Percentiles rank a stretch among this genome's conserved stretches.
Evolutionary conservation across 2,113 vertebrate species (phyloP).

Genomic region (Paraplagusia blochii): DNA sequence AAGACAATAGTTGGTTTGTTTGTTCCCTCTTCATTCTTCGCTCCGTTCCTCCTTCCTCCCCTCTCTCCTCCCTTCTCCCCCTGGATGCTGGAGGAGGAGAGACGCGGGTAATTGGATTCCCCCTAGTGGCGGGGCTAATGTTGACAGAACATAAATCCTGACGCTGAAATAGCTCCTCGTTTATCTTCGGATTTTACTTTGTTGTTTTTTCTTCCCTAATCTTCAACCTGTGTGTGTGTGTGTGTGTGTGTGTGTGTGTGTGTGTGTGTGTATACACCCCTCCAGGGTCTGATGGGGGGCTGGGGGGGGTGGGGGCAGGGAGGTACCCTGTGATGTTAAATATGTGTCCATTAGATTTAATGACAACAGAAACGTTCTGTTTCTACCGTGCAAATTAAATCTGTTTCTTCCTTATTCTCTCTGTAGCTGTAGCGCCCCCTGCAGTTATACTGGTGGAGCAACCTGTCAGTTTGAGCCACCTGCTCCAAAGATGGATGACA

Average conservation of each 20-base stretch:
- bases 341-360: constrained; percentile 38
- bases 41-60: constrained; percentile 47
- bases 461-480: constrained; percentile 7
- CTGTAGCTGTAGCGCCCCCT: constrained; percentile 28
- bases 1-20: no score
- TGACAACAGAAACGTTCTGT: constrained; percentile 44
- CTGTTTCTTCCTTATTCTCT: constrained; percentile 35
- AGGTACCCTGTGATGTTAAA: no score
- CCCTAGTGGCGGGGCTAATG: constrained; percentile 79
- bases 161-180: constrained; percentile 76
- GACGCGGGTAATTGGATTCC: constrained; percentile 76
- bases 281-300: constrained; percentile 60
- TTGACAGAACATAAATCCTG: constrained; percentile 83
- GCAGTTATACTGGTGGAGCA: constrained; percentile 13
- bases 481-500: not conserved
- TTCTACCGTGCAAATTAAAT: constrained; percentile 49
- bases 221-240: constrained; percentile 22
- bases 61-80: constrained; percentile 52
- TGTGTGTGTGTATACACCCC: constrained; percentile 31
- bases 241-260: constrained; percentile 13
- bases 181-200: constrained; percentile 78
- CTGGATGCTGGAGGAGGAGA: constrained; percentile 59
- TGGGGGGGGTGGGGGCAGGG: constrained; percentile 41
- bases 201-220: constrained; percentile 64
- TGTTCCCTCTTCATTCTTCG: constrained; percentile 53